Evolutionary conservation across 2,888 invertebrate species (phyloP).

Genomic region (Parascotia fuliginaria): DNA sequence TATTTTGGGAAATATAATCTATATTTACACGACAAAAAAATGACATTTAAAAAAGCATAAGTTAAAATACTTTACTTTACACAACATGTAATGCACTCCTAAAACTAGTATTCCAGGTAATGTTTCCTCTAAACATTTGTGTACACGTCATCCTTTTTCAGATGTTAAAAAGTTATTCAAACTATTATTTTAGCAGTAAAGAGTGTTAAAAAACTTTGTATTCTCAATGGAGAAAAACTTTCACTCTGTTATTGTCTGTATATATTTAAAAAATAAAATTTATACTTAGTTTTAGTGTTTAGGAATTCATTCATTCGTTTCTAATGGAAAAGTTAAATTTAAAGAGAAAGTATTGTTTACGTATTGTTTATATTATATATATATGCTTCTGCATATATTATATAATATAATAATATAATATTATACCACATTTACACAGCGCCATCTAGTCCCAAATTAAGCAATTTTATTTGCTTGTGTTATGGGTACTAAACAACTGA

Average conservation of each 20-base stretch:
- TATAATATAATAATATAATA: no score
- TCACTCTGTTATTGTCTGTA: slow-evolving; percentile 39
- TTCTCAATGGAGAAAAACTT: slow-evolving; percentile 35
- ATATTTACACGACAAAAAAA: no score
- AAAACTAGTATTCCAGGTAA: not conserved
- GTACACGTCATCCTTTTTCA: slow-evolving; percentile 8
- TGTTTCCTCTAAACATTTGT: not conserved
- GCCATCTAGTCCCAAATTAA: no score
- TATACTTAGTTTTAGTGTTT: slow-evolving; percentile 12
- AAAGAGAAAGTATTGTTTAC: not conserved
- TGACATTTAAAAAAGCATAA: no score
- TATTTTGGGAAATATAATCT: no score
- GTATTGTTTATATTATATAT: no score
- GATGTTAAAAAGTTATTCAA: slow-evolving; percentile 20
- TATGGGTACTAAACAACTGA: no score
- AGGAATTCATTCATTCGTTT: slow-evolving; percentile 27
- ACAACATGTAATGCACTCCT: not conserved
- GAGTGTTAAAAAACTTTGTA: slow-evolving; percentile 31
- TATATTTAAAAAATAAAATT: slow-evolving; percentile 28
- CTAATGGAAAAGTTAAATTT: slow-evolving; percentile 27
- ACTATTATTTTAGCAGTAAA: slow-evolving; percentile 43
- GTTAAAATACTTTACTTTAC: not conserved
- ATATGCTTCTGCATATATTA: no score
- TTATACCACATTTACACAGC: no score
- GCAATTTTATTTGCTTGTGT: no score